Percentiles rank a stretch among this genome's conserved stretches.
These are phyloP conservation scores for Scaptomyza parva DNA, from an alignment of 2,888 invertebrate species.

Conservation along the genomic window DNA sequence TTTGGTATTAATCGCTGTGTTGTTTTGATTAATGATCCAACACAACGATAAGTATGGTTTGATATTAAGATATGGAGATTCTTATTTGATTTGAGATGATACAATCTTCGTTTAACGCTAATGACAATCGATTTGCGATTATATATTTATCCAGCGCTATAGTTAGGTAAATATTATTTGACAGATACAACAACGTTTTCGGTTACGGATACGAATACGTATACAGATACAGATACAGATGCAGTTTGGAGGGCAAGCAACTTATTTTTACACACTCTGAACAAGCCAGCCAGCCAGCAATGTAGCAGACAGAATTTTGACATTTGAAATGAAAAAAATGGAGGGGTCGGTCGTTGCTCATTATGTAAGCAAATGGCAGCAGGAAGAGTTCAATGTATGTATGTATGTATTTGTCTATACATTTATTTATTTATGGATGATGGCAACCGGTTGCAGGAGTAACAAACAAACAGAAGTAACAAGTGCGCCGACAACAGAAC, in stretches of 20 bases:
- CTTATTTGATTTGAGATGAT: too few species aligned
- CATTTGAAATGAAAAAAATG: constrained; percentile 32
- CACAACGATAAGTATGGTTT: too few species aligned
- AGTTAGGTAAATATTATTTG: constrained; percentile 7
- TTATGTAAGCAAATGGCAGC: constrained; percentile 67
- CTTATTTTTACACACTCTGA: constrained; percentile 56
- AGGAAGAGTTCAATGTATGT: constrained; percentile 66
- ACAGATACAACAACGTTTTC: constrained; percentile 10
- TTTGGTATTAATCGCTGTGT: too few species aligned
- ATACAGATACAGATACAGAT: constrained; percentile 8
- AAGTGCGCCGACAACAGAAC: constrained; percentile 40
- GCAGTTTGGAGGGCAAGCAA: constrained; percentile 48
- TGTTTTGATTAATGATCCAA: too few species aligned
- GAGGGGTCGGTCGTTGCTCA: constrained; percentile 23
- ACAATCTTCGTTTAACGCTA: too few species aligned
- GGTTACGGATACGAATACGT: background rate
- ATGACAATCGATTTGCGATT: constrained; percentile 34
- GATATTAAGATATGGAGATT: too few species aligned
- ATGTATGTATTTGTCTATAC: constrained; percentile 48
- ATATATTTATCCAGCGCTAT: too few species aligned
- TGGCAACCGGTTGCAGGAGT: constrained; percentile 55
- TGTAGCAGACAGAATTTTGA: constrained; percentile 56
- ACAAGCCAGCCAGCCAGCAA: too few species aligned
- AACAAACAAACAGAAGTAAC: constrained; percentile 37
- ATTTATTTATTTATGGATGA: constrained; percentile 59